Base-by-base conservation (phyloP, 2,797 vertebrate species). In the Myotis planiceps region DNA sequence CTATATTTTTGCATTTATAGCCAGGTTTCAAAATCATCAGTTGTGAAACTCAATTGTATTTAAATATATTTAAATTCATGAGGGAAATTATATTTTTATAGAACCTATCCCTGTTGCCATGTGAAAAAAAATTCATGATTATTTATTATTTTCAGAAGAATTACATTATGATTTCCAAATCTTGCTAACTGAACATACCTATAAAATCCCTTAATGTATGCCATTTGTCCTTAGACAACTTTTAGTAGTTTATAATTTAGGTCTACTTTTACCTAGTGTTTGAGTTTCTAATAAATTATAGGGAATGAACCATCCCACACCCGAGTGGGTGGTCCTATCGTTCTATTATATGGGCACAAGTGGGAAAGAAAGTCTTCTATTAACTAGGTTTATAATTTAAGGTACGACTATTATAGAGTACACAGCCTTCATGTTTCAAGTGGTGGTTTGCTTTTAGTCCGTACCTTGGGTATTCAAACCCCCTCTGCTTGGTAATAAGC, bases 251-350 rank as follows among this genome's bases (percentile, higher is more conserved):
- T 92, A 32, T 88, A 84, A 79, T 76, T n/a, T 49, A 79, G 29
- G 49, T 89, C 68, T 45, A 42, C 45, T 94, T 55, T 78, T 39
- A 49, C 37, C 37, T 90, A 76, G 42, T 80, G 47, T 94, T 91
- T 92, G 78, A 92, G 85, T 92, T 95, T 94, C 51, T 53, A 60
- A 76, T 78, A 92, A 92, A 91, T 92, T 96, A 55, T 27, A 89
- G n/a, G 32, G 49, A 80, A 90, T 69, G 3, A 37, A 23, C 4
- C 39, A 89, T 71, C 93, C 92, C 39, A 95, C 93, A 79, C 39
- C 47, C 69, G 55, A 66, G 29, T 71, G 75, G 81, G 19, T 32
- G 75, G 55, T 69, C 88, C 51, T 75, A 13, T 89, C 92, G 27
- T 89, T 69, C 86, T 87, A 55, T 89, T 94, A 25, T 90, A 21